A percentile compares a stretch with the other conserved stretches of the same genome.
phyloP scores from a whole-genome alignment of 2,888 invertebrate species.

The Erynnis tages region DNA sequence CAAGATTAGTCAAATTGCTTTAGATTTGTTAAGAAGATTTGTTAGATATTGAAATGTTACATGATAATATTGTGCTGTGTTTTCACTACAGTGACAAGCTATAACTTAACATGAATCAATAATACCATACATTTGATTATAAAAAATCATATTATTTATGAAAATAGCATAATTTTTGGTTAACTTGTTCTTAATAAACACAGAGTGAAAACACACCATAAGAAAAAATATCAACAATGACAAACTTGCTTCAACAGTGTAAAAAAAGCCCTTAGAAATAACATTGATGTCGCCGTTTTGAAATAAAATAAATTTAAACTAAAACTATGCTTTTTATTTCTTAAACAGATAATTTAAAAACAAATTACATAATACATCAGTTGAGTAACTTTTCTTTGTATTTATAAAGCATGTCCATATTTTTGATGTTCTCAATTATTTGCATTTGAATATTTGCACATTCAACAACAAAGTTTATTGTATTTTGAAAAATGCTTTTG shows the following conservation, averaged over 20 bases:
- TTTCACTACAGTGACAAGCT: background rate
- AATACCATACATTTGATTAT: too few relatives aligned
- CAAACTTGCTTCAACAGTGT: constrained; percentile 6
- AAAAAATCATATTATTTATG: too few relatives aligned
- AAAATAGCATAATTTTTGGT: too few relatives aligned
- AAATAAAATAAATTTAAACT: constrained; percentile 12
- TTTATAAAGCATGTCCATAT: constrained; percentile 50
- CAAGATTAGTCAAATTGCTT: too few relatives aligned
- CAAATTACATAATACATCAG: background rate
- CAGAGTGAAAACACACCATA: background rate
- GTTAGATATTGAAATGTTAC: too few relatives aligned
- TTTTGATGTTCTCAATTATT: constrained; percentile 62
- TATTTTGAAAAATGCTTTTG: constrained; percentile 86
- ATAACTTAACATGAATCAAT: background rate
- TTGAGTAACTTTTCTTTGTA: constrained; percentile 41
- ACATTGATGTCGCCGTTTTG: constrained; percentile 8
- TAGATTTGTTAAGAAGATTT: too few relatives aligned
- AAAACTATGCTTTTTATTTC: background rate
- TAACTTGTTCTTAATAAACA: background rate
- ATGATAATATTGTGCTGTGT: background rate
- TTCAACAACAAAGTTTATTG: constrained; percentile 84
- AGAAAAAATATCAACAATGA: background rate
- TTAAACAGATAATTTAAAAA: background rate
- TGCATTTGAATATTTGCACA: constrained; percentile 86
- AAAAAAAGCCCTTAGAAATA: constrained; percentile 9